phyloP scores from a whole-genome alignment of 2,888 invertebrate genomes.

The Laspeyria flexula region DNA sequence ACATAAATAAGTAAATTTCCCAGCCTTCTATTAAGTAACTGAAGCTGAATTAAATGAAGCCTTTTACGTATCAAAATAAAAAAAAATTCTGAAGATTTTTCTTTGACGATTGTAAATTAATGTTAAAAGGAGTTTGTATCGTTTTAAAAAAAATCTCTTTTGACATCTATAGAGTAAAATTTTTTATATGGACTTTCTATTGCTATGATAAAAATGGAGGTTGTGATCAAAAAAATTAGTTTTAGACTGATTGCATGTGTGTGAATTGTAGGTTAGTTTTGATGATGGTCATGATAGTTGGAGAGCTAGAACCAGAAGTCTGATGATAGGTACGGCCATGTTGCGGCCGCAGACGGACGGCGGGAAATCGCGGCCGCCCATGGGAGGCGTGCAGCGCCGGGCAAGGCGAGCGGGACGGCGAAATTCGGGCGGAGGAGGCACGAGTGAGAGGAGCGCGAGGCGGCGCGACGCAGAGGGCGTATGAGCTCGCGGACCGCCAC shows the following conservation, averaged over 20 bases:
- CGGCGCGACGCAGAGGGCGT: conserved; percentile 87
- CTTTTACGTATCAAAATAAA: too few relatives aligned
- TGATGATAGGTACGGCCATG: conserved; percentile 77
- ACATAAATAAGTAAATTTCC: too few relatives aligned
- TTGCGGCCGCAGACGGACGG: conserved; percentile 75
- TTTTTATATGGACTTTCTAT: too few relatives aligned
- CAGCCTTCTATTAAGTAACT: too few relatives aligned
- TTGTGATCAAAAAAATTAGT: too few relatives aligned
- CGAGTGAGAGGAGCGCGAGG: conserved; percentile 79
- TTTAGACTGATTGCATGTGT: not conserved
- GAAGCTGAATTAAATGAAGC: too few relatives aligned
- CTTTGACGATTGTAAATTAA: too few relatives aligned
- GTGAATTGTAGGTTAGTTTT: not conserved
- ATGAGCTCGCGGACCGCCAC: conserved; percentile 79
- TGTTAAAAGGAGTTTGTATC: too few relatives aligned
- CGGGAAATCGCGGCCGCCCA: conserved; percentile 85
- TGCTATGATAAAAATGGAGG: too few relatives aligned
- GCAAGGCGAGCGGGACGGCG: conserved; percentile 66
- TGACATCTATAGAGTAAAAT: too few relatives aligned
- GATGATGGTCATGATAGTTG: conserved; percentile 47
- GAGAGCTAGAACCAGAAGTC: conserved; percentile 63
- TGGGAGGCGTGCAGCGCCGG: conserved; percentile 81
- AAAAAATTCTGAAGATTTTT: too few relatives aligned
- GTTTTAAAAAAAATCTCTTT: too few relatives aligned
- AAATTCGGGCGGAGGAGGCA: conserved; percentile 50